These are phyloP conservation scores for Noctua janthina DNA, from an alignment of 2,888 invertebrate species.

Conservation along the genomic window DNA sequence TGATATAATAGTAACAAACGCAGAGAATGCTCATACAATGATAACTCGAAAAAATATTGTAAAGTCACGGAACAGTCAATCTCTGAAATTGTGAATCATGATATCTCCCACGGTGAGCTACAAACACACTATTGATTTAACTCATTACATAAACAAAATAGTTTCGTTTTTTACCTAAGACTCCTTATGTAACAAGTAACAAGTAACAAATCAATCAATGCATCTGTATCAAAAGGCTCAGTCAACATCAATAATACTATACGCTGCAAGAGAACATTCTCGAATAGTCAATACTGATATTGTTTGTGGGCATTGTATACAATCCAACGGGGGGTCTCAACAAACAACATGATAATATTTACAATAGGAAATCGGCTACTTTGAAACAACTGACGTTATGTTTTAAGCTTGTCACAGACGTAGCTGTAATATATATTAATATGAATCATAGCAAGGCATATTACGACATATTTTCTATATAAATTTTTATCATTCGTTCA, in stretches of 20 bases:
- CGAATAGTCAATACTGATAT: constrained; percentile 74
- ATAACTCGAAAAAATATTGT: constrained; percentile 37
- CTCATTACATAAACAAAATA: constrained; percentile 61
- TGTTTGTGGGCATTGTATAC: constrained; percentile 78
- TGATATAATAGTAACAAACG: constrained; percentile 36
- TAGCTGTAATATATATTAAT: too few species aligned
- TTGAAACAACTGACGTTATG: constrained; percentile 72
- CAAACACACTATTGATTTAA: constrained; percentile 56
- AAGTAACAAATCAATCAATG: constrained; percentile 62
- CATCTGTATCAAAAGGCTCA: constrained; percentile 54
- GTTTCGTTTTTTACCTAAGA: constrained; percentile 45
- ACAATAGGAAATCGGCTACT: constrained; percentile 73
- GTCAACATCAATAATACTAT: constrained; percentile 57
- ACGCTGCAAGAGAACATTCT: constrained; percentile 69
- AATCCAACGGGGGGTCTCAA: constrained; percentile 68
- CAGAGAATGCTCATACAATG: constrained; percentile 48
- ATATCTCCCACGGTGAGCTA: constrained; percentile 52
- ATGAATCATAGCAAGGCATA: too few species aligned
- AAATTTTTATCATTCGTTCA: too few species aligned
- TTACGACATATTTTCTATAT: too few species aligned
- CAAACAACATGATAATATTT: constrained; percentile 77
- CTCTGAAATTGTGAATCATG: constrained; percentile 51
- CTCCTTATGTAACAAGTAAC: constrained; percentile 66
- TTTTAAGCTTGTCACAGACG: constrained; percentile 43
- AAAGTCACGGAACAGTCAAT: constrained; percentile 48